Evolutionary conservation across 2,797 vertebrate species (phyloP), one percentile per base, ranked within the genome.

Genomic region (Helicolenus hilgendorfi): DNA sequence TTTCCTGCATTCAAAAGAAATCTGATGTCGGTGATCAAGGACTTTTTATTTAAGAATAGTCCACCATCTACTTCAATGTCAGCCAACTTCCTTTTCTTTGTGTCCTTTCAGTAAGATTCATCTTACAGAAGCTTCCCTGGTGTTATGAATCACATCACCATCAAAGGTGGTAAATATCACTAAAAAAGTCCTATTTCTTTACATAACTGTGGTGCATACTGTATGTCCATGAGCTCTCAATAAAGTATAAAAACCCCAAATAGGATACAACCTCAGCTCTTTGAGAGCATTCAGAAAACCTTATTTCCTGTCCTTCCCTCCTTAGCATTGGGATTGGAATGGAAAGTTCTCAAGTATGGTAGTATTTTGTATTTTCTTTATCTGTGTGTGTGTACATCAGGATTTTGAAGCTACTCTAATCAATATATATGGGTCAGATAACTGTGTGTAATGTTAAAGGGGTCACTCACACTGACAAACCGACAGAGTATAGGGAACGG

Each of bases 11-110:
- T 84, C n/a, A 27, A 73, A 80, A 73, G 14, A 72, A 78, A 77
- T 80, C 18, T 35, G n/a, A 70, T 70, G 41, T 22, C 3, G 55
- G 56, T 29, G 26, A 58, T 82, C 53, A 83, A 84, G 74, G 83
- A 82, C 74, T 41, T 15, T 63, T 69, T 75, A 15, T 71, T 65
- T 74, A 77, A 41, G 13, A 29, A 58, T 41, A 69, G 15, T 29
- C 49, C 35, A 4, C 15, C 20, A 11, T 68, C 13, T 67, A 24
- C 24, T 4, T 77, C 26, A 35, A 2, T 67, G 77, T 72, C 53
- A 53, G 13, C 62, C 22, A 59, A 29, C 22, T 49, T 73, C 72
- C 18, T 67, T 41, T 74, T 4, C 53, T 38, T 75, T 81, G 5
- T 65, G 59, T 74, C 36, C 29, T 26, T 70, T 4, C 65, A 49